These are phyloP conservation scores for Bolinopsis microptera DNA, from an alignment of 37 sponge, comb jelly and placozoan genomes.

Conservation along the genomic window DNA sequence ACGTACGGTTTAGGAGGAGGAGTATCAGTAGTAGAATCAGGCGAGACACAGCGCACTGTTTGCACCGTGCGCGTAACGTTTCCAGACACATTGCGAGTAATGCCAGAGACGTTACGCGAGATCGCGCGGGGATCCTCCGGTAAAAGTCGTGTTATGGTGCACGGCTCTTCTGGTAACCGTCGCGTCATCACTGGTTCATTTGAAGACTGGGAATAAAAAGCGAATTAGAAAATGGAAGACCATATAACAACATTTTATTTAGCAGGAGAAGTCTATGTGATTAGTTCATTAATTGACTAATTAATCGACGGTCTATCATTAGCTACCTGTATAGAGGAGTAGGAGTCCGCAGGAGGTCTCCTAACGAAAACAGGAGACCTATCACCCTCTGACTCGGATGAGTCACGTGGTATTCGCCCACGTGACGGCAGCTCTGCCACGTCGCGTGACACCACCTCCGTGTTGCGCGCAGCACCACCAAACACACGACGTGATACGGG, in stretches of 20 bases:
- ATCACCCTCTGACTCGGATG: not conserved
- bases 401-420: not conserved
- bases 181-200: not conserved
- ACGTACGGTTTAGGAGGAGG: not conserved
- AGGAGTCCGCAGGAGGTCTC: not conserved
- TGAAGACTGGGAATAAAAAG: not conserved
- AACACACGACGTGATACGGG: constrained; percentile 19
- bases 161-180: not conserved
- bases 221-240: too few species aligned
- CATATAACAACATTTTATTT: too few species aligned
- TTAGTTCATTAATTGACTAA: too few species aligned
- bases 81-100: not conserved
- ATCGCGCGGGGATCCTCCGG: not conserved
- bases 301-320: too few species aligned
- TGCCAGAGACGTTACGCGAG: not conserved
- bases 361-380: not conserved
- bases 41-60: constrained; percentile 6
- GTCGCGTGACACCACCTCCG: not conserved
- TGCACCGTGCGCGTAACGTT: not conserved
- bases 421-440: not conserved
- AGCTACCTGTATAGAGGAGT: not conserved
- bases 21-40: not conserved
- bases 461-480: not conserved
- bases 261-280: too few species aligned
- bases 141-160: not conserved